These are phyloP conservation scores for Lamprologus callipterus DNA, from an alignment of 2,113 vertebrate genomes.

Conservation along the genomic window DNA sequence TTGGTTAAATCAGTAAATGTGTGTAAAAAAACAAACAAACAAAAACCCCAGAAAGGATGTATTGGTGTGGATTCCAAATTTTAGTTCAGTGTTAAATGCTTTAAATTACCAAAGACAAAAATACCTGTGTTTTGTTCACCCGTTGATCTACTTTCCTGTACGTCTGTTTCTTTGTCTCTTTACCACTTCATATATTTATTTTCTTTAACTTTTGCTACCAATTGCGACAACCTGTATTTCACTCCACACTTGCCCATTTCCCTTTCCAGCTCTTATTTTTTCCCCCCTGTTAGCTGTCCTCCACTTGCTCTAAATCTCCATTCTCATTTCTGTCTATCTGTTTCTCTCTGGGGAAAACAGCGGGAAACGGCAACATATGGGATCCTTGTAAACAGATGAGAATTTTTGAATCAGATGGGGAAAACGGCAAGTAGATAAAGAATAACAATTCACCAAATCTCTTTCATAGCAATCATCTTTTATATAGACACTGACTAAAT, in stretches of 20 bases:
- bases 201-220: not conserved
- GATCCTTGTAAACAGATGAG: not conserved
- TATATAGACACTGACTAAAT: not conserved
- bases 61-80: not conserved
- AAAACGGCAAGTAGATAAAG: not conserved
- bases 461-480: not conserved
- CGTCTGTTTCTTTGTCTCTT: not conserved
- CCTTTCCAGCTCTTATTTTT: not conserved
- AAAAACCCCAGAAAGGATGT: accelerated
- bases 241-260: not conserved
- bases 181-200: not conserved
- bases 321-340: not conserved
- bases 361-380: not conserved
- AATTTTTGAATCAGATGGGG: not conserved
- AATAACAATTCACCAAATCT: not conserved
- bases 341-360: not conserved
- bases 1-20: not conserved
- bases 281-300: not conserved
- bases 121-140: not conserved
- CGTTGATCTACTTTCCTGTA: accelerated
- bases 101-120: not conserved
- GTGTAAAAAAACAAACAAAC: too few species aligned
- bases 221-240: not conserved
- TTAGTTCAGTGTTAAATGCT: not conserved
- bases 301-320: not conserved